These are phyloP conservation scores for Bubo scandiacus DNA, from an alignment of 2,113 vertebrate genomes.

Conservation along the genomic window DNA sequence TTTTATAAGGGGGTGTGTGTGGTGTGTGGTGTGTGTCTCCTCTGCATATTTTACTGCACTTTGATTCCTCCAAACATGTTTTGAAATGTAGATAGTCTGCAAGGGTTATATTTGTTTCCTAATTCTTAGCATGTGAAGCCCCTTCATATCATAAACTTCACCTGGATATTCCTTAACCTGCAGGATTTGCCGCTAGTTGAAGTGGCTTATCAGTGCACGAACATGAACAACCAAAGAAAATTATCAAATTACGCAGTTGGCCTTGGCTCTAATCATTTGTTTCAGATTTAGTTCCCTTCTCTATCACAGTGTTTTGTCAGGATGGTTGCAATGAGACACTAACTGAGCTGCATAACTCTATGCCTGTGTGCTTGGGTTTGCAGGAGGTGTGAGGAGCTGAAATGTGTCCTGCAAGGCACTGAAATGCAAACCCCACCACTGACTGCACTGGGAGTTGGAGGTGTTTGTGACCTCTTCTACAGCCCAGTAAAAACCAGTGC, in stretches of 20 bases:
- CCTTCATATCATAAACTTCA: not conserved
- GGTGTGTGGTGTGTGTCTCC: too few species aligned
- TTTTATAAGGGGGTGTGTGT: not conserved
- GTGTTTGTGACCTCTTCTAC: not conserved
- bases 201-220: fast-evolving
- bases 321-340: not conserved
- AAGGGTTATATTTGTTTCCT: not conserved
- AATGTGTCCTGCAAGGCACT: not conserved
- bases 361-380: fast-evolving
- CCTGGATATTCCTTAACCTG: too few species aligned
- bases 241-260: not conserved
- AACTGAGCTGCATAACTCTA: not conserved
- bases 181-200: not conserved
- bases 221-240: fast-evolving
- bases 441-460: too few species aligned
- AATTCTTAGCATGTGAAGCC: not conserved
- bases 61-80: not conserved
- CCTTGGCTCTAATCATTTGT: not conserved
- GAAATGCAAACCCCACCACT: fast-evolving
- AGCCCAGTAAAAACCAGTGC: not conserved
- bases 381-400: not conserved
- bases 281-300: not conserved
- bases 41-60: not conserved
- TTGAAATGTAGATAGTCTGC: not conserved
- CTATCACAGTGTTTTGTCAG: not conserved